Evolutionary conservation across 2,797 vertebrate species (phyloP).

Genomic region (Characodon lateralis): DNA sequence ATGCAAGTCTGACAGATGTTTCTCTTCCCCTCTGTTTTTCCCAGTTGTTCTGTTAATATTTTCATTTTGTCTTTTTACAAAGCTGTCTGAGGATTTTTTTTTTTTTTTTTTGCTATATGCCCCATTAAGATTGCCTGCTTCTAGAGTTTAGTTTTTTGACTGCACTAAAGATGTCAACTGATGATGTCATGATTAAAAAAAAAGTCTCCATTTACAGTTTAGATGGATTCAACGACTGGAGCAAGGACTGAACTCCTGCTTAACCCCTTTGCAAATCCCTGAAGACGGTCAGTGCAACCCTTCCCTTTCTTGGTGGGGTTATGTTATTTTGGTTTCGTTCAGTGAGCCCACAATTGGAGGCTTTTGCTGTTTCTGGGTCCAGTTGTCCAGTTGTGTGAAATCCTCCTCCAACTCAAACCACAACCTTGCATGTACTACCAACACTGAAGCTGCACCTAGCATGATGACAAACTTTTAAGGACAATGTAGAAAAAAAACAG

Average conservation of each 20-base stretch:
- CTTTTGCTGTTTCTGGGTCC: conserved; percentile 34
- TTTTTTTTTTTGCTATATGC: conserved; percentile 30
- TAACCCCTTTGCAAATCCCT: conserved; percentile 53
- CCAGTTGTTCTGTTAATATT: conserved; percentile 3
- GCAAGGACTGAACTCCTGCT: conserved; percentile 67
- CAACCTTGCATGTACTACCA: conserved; percentile 83
- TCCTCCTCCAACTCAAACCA: conserved; percentile 61
- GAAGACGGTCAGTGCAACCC: conserved; percentile 52
- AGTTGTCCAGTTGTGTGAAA: conserved; percentile 72
- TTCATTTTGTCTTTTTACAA: conserved; percentile 26
- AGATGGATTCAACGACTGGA: conserved; percentile 59
- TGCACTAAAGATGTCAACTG: conserved; percentile 82
- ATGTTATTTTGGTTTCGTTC: conserved; percentile 31
- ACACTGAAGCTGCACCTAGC: conserved; percentile 87
- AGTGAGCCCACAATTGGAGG: conserved; percentile 57
- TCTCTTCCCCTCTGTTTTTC: conserved; percentile 11
- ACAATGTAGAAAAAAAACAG: conserved; percentile 79
- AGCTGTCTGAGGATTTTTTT: conserved; percentile 47
- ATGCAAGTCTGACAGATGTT: conserved; percentile 28
- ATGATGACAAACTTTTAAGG: conserved; percentile 84
- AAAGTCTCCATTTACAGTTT: conserved; percentile 55
- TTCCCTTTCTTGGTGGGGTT: conserved; percentile 22
- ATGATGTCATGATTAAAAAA: conserved; percentile 78
- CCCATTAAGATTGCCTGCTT: conserved; percentile 66
- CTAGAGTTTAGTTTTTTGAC: conserved; percentile 62